Evolutionary conservation across 2,113 vertebrate species (phyloP), one percentile per base, ranked within the genome.

Genomic region (Notarius quadriscutis): DNA sequence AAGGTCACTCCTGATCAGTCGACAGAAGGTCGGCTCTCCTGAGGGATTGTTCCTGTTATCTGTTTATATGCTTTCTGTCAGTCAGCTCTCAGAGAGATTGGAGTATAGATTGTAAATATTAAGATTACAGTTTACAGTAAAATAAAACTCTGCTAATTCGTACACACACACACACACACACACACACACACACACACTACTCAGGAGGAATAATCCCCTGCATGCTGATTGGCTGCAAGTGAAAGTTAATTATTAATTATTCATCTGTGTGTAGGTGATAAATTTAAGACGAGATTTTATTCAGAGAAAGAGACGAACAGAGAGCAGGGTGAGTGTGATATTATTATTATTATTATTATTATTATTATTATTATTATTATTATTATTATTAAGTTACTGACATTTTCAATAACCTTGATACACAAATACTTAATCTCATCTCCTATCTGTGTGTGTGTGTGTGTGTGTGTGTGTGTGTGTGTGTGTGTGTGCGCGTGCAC

Each of bases 161-260:
- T 55, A 25, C 62, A 65, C 62, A 65, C 69, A 34, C 69, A 30
- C 69, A 34, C 72, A 75, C 72, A 65, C 62, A 65, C 22, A 65
- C 30, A 34, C 20, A 25, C 41, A 20, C 18, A 74, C 22, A 15
- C 75, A 7, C 77, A 18, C 27, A 11, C 53, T 60, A 1, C 51
- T 7, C 30, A 20, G 30, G 14, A 27, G 27, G 55, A 34, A 58
- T 58, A 34, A 81, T 34, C 0, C 2, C 17, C 55, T 11, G 57
- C 30, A 6, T 48, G 34, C 80, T 81, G 57, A 81, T 81, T 81
- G 80, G 80, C 58, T 63, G 34, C 2, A 25, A 63, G 80, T 41
- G 30, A 81, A 25, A 81, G 80, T 81, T 81, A 81, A 81, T 62
- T 41, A 81, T 81, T 81, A 81, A 62, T 62, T 12, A 81, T 62